Base-by-base conservation (phyloP, 53 echinoderm and acorn worm species). In the Holothuria scabra region DNA sequence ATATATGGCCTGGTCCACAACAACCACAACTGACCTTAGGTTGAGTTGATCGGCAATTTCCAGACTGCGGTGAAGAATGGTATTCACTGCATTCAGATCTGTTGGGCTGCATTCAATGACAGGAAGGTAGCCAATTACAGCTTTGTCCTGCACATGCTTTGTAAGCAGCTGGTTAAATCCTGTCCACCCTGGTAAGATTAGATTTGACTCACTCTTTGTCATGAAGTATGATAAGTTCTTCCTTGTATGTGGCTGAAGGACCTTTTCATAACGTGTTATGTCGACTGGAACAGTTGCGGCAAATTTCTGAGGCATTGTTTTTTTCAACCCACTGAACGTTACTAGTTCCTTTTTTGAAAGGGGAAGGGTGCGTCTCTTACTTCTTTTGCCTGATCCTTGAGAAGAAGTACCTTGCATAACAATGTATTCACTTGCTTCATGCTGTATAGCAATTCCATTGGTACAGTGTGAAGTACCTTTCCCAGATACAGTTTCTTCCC, bases 1-100 rank as follows among this genome's bases (percentile, higher is more conserved):
- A 79, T 87, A 90, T 4, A 90, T 83, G 28, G 90, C 86, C 32
- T 86, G 90, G 59, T 90, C 90, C 65, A 90, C 83, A 67, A 90
- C 90, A 55, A 85, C 33, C 14, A 83, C 90, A 37, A 85, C 9
- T 12, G 12, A 8, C 14, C 12, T 8, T 48, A 10, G 48, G 12
- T 13, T 12, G 9, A 48, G 12, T 1, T 8, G 7, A 48, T 48
- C 48, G 1, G 14, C 48, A 48, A 10, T 10, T 48, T 8, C 7
- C 9, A 48, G 1, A 13, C 48, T 48, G 12, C 9, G 3, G 7
- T 64, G 8, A 23, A 88, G 80, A 23, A 89, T 82, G 31, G 76
- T 92, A 41, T 92, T 31, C 65, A 88, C 88, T 8, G 91, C 85
- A 58, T 85, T 61, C 26, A 91, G 41, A 19, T 91, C 81, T n/a